Conservation (phyloP, 2,797 vertebrate species). For the Agapornis canus region DNA sequence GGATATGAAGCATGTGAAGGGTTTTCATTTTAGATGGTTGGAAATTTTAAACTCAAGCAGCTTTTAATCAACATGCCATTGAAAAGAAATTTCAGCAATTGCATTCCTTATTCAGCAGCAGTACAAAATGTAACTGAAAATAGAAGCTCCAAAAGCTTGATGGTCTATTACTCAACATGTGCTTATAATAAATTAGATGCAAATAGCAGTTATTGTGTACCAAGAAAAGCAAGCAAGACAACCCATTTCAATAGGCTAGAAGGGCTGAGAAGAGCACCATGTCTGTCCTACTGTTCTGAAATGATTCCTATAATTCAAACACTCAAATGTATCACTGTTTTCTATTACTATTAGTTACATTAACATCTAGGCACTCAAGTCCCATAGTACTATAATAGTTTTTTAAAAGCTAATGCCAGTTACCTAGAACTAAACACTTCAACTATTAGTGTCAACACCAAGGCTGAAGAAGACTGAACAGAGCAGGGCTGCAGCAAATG, state of each 20-base stretch:
- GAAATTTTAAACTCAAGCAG: slow-evolving; percentile 78
- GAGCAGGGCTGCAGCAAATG: not conserved
- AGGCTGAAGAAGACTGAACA: not conserved
- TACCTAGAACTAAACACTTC: not conserved
- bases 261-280: not conserved
- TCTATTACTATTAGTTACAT: slow-evolving; percentile 8
- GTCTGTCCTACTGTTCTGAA: slow-evolving; percentile 43
- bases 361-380: not conserved
- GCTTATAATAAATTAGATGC: slow-evolving; percentile 70
- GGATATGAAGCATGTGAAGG: slow-evolving; percentile 68
- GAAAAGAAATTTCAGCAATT: slow-evolving; percentile 77
- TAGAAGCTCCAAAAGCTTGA: slow-evolving; percentile 73
- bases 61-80: slow-evolving; percentile 79
- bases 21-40: slow-evolving; percentile 73
- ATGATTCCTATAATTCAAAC: slow-evolving; percentile 10
- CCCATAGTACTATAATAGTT: not conserved
- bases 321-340: not conserved
- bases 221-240: slow-evolving; percentile 43
- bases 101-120: slow-evolving; percentile 64
- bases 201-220: slow-evolving; percentile 58
- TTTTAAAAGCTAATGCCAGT: not conserved
- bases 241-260: slow-evolving; percentile 21
- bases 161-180: slow-evolving; percentile 71
- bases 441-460: fast-evolving
- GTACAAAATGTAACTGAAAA: slow-evolving; percentile 77